A percentile compares a stretch with the other conserved stretches of the same genome.
phyloP scores from a whole-genome alignment of 1,140 invertebrate genomes.

The Pygmarrhopalites habei region DNA sequence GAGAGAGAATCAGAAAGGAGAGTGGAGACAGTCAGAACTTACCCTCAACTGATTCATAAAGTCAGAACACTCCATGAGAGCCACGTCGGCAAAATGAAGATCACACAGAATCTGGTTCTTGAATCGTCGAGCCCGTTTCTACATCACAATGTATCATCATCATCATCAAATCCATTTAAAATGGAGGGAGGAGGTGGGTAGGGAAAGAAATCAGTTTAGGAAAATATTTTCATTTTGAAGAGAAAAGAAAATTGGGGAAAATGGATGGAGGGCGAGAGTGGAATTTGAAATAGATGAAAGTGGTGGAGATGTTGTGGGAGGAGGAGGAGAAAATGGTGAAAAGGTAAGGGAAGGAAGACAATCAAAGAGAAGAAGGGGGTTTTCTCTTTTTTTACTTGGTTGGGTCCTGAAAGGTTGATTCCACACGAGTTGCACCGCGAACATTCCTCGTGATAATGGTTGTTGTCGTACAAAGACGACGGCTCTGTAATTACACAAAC shows the following conservation, averaged over 20 bases:
- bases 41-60: constrained; percentile 88
- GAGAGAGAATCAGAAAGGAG: too few relatives aligned
- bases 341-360: too few relatives aligned
- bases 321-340: too few relatives aligned
- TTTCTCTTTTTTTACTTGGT: constrained; percentile 47
- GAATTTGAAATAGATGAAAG: too few relatives aligned
- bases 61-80: constrained; percentile 90
- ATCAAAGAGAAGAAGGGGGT: too few relatives aligned
- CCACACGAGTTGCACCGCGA: constrained; percentile 67
- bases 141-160: constrained; percentile 40
- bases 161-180: not conserved
- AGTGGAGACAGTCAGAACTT: too few relatives aligned
- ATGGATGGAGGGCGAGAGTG: too few relatives aligned
- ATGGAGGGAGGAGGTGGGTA: not conserved
- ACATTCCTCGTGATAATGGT: constrained; percentile 93
- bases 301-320: too few relatives aligned
- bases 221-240: too few relatives aligned
- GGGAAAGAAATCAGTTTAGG: not conserved
- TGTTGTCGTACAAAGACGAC: constrained; percentile 83
- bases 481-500: constrained; percentile 59
- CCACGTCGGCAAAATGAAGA: constrained; percentile 85
- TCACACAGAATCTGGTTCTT: constrained; percentile 82
- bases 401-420: constrained; percentile 80
- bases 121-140: constrained; percentile 66
- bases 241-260: too few relatives aligned